Evolutionary conservation across 2,113 vertebrate genomes (phyloP).

Genomic region (Rhagologus leucostigma): DNA sequence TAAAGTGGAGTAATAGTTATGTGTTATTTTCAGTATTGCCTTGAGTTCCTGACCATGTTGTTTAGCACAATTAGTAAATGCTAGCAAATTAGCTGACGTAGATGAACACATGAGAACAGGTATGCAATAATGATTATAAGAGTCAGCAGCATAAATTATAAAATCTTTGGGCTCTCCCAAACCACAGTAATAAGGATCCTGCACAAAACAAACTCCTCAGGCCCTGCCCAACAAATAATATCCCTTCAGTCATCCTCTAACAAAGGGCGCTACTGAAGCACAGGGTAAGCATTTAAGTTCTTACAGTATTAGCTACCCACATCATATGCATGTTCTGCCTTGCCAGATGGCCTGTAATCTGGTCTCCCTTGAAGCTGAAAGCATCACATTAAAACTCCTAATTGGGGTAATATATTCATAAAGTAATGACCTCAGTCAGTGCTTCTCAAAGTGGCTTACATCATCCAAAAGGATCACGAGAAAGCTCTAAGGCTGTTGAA

Average conservation of each 20-base stretch:
- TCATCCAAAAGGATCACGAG: neutral
- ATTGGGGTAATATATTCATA: constrained; percentile 32
- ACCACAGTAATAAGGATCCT: neutral
- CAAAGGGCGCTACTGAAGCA: neutral
- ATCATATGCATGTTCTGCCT: neutral
- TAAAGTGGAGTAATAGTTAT: neutral
- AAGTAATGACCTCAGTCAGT: constrained; percentile 1
- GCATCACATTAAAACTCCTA: constrained; percentile 7
- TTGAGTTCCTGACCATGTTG: neutral
- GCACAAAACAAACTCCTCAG: neutral
- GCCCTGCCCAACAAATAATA: neutral
- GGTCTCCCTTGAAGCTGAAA: constrained; percentile 46
- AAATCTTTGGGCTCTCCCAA: neutral
- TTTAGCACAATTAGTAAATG: neutral
- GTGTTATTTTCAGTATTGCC: neutral
- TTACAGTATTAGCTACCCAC: neutral
- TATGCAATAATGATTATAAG: neutral
- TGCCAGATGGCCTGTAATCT: constrained; percentile 56
- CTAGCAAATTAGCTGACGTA: neutral
- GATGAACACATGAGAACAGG: neutral
- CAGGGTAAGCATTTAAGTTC: neutral
- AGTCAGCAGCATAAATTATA: neutral
- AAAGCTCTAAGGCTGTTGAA: neutral
- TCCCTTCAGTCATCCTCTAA: neutral
- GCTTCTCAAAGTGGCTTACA: neutral